Conservation (phyloP, 2,113 vertebrate species). For the Pyxicephalus adspersus region DNA sequence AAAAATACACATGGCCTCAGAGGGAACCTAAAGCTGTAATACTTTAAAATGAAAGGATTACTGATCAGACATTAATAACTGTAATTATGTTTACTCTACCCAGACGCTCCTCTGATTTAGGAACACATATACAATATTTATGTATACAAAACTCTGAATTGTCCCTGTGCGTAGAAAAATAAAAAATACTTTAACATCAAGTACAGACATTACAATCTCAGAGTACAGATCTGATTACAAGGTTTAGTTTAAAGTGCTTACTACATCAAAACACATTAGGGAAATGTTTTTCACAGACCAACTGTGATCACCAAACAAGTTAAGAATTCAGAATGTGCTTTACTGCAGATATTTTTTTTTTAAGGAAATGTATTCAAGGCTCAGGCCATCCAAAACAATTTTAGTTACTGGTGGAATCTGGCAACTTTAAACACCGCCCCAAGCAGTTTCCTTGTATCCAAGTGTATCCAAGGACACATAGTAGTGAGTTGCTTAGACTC, state of each 20-base stretch:
- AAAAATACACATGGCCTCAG: background rate
- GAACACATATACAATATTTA: conserved; percentile 35
- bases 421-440: no score
- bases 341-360: no score
- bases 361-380: no score
- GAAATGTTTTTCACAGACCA: background rate
- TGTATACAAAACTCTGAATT: conserved; percentile 18
- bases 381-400: no score
- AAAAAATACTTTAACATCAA: conserved; percentile 32
- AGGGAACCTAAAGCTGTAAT: background rate
- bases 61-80: conserved; percentile 19
- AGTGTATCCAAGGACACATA: no score
- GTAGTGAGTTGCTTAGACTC: no score
- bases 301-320: no score
- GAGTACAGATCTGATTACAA: background rate
- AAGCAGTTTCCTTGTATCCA: no score
- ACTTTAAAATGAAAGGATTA: conserved; percentile 23
- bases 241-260: background rate
- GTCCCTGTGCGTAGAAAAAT: conserved; percentile 17
- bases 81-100: conserved; percentile 22
- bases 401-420: no score
- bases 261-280: background rate
- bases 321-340: no score
- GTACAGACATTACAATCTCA: background rate
- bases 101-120: conserved; percentile 16